Evolutionary conservation across 2,113 vertebrate species (phyloP).

Genomic region (Octodon degus): DNA sequence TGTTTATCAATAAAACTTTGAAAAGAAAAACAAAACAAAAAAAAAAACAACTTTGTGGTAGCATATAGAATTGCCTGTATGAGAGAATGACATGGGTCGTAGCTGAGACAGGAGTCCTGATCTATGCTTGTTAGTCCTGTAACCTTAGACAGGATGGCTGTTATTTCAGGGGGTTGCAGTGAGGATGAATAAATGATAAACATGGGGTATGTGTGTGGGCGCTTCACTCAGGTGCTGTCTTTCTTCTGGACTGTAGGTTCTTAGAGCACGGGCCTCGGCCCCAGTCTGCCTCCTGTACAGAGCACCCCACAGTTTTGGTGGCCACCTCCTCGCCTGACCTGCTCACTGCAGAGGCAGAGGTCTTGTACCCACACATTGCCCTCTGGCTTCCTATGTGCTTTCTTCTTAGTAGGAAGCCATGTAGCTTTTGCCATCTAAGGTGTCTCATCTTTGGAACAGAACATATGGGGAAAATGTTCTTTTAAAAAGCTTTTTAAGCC

Average conservation of each 20-base stretch:
- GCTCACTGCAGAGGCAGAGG: background rate
- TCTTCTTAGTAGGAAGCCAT: background rate
- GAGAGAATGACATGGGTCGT: background rate
- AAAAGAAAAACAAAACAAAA: too few species aligned
- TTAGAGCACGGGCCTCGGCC: background rate
- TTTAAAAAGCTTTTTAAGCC: background rate
- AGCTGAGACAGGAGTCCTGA: background rate
- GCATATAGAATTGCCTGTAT: background rate
- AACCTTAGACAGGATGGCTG: background rate
- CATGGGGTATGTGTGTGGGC: too few species aligned
- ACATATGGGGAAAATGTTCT: background rate
- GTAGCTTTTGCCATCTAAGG: background rate
- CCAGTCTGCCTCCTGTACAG: background rate
- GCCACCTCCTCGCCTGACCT: background rate
- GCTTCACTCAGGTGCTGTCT: background rate
- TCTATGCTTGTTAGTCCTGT: background rate
- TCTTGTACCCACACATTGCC: background rate
- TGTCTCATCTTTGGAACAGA: conserved; percentile 34
- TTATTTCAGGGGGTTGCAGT: background rate
- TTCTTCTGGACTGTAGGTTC: background rate
- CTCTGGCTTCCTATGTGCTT: background rate
- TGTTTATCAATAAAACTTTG: too few species aligned
- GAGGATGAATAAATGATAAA: background rate
- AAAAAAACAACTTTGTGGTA: background rate
- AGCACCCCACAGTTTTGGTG: background rate